Percentiles rank a stretch among this genome's conserved stretches.
Evolutionary conservation across 2,888 invertebrate genomes (phyloP).

Genomic region (Nematopogon swammerdamellus): DNA sequence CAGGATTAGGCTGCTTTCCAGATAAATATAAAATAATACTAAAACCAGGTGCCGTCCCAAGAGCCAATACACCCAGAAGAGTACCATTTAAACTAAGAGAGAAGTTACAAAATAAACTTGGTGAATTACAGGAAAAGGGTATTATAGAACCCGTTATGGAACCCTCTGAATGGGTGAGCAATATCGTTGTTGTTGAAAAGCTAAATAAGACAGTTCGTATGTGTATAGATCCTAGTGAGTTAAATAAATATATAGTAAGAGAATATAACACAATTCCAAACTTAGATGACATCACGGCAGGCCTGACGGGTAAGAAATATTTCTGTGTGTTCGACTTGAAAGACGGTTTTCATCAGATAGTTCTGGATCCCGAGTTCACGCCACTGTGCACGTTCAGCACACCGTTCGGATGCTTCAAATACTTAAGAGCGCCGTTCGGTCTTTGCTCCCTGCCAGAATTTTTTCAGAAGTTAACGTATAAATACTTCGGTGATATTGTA

Average conservation of each 20-base stretch:
- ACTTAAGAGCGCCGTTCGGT: constrained; percentile 4
- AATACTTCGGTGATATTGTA: no score
- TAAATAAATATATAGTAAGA: constrained; percentile 8
- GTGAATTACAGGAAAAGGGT: constrained; percentile 2
- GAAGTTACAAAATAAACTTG: constrained; percentile 3
- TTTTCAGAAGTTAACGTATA: no score
- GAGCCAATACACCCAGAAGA: constrained; percentile 4
- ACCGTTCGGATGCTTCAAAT: constrained; percentile 10
- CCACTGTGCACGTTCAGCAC: constrained; percentile 8
- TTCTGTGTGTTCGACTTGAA: constrained; percentile 11
- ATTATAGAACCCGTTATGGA: constrained; percentile 3
- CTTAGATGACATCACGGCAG: constrained; percentile 9
- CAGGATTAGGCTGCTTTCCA: no score
- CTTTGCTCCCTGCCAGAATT: no score
- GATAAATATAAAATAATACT: no score
- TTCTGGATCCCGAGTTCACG: constrained; percentile 6
- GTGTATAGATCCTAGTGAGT: constrained; percentile 8
- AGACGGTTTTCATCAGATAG: constrained; percentile 10
- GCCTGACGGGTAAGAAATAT: constrained; percentile 7
- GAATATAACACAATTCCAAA: constrained; percentile 9
- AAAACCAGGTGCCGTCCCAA: not conserved
- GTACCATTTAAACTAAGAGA: not conserved
- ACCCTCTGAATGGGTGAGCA: constrained; percentile 7
- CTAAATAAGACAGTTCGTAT: constrained; percentile 6
- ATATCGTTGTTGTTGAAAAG: constrained; percentile 9